phyloP scores from a whole-genome alignment of 2,113 vertebrate species.

The Syrmaticus mikado region DNA sequence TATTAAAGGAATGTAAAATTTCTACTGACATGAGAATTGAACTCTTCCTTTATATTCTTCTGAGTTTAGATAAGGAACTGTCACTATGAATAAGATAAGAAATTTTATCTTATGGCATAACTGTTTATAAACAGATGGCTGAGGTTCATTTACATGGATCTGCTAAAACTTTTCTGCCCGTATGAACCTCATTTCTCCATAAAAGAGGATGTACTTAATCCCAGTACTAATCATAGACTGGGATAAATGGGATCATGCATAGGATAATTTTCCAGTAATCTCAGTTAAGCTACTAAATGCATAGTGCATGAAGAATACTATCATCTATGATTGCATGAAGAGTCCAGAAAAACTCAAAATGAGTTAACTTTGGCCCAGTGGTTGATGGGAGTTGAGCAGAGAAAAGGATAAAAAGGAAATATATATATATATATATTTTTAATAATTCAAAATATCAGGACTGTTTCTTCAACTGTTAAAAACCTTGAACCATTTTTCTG shows the following conservation, averaged over 20 bases:
- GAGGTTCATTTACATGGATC: fast-evolving
- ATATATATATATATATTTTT: no score
- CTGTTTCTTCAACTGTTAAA: background rate
- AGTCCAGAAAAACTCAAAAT: background rate
- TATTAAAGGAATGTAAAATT: background rate
- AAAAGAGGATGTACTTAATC: background rate
- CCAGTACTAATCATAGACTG: background rate
- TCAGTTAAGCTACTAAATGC: background rate
- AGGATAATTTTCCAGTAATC: background rate
- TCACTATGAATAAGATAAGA: background rate
- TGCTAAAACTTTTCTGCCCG: background rate
- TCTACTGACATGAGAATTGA: background rate
- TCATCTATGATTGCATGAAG: background rate
- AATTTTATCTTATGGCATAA: background rate
- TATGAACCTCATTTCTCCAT: background rate
- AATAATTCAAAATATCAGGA: background rate
- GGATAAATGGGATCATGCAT: background rate
- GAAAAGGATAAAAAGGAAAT: background rate
- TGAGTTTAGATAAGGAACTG: background rate
- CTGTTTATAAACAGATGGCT: background rate
- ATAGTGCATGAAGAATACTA: background rate
- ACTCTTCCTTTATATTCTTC: background rate
- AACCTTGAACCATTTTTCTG: background rate
- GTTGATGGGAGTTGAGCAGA: background rate
- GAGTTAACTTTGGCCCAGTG: background rate